These are phyloP conservation scores for Coboldia fuscipes DNA, from an alignment of 1,140 invertebrate species.

Conservation along the genomic window DNA sequence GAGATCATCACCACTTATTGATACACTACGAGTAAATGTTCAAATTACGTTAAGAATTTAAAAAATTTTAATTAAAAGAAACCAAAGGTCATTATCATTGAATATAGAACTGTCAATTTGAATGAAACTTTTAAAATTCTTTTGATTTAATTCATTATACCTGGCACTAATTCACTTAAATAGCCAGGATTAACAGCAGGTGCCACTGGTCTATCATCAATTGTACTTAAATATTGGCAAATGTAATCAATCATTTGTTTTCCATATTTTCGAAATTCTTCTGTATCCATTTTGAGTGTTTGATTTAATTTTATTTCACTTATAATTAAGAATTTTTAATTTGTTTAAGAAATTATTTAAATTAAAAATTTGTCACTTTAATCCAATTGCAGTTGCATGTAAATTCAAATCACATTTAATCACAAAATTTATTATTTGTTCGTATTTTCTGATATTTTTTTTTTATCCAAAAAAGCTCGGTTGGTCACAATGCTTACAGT, in stretches of 20 bases:
- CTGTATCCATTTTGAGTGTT: slow-evolving; percentile 43
- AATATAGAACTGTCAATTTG: background rate
- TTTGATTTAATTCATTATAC: slow-evolving; percentile 6
- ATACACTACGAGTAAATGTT: too few relatives aligned
- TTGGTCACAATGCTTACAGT: too few relatives aligned
- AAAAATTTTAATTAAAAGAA: background rate
- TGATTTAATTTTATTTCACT: slow-evolving; percentile 10
- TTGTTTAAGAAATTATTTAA: too few relatives aligned
- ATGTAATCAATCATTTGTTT: slow-evolving; percentile 90
- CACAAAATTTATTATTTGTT: too few relatives aligned
- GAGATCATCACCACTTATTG: too few relatives aligned
- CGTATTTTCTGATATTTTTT: too few relatives aligned
- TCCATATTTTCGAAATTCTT: slow-evolving; percentile 62
- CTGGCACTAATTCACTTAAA: slow-evolving; percentile 40
- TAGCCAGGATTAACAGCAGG: slow-evolving; percentile 73
- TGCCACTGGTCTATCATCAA: slow-evolving; percentile 52
- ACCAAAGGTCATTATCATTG: background rate
- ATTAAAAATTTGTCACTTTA: too few relatives aligned
- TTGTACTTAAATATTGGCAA: slow-evolving; percentile 61
- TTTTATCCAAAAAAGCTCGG: too few relatives aligned
- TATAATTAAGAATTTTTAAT: too few relatives aligned
- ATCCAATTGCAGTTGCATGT: too few relatives aligned
- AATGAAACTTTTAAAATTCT: background rate
- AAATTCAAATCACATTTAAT: too few relatives aligned
- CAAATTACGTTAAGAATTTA: too few relatives aligned